Evolutionary conservation across 2,797 vertebrate species (phyloP).

Genomic region (Limnodromus scolopaceus): DNA sequence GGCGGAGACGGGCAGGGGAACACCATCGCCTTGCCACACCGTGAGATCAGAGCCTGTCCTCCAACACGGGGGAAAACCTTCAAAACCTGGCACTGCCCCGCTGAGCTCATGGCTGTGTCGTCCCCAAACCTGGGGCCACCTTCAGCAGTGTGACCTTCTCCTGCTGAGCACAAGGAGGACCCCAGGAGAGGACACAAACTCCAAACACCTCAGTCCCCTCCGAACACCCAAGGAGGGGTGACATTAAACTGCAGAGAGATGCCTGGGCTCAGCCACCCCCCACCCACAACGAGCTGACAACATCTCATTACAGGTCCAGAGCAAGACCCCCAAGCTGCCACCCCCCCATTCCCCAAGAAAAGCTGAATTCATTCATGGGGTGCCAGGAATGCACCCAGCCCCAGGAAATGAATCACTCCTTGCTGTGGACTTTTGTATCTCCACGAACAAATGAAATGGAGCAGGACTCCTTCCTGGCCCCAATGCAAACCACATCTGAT

Average conservation of each 20-base stretch:
- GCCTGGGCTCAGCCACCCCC: not conserved
- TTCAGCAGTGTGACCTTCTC: not conserved
- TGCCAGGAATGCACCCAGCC: too few relatives aligned
- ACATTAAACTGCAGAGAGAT: not conserved
- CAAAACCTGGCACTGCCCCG: not conserved
- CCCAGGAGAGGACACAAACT: not conserved
- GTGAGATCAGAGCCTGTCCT: not conserved
- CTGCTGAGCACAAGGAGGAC: not conserved
- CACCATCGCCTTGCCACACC: accelerated
- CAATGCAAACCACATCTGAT: not conserved
- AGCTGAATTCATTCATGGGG: not conserved
- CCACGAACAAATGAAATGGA: not conserved
- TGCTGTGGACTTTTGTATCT: not conserved
- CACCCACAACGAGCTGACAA: not conserved
- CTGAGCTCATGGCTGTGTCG: not conserved
- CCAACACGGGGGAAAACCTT: not conserved
- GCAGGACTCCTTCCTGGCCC: not conserved
- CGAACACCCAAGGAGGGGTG: not conserved
- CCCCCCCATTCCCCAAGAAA: not conserved
- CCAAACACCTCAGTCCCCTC: not conserved
- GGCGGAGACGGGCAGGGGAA: not conserved
- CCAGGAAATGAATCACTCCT: not conserved
- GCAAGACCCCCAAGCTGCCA: not conserved
- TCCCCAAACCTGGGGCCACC: not conserved
- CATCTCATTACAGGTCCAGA: not conserved